A percentile compares a stretch with the other conserved stretches of the same genome.
These are phyloP conservation scores for Drosophila falleni DNA, from an alignment of 2,888 invertebrate genomes.

Conservation along the genomic window DNA sequence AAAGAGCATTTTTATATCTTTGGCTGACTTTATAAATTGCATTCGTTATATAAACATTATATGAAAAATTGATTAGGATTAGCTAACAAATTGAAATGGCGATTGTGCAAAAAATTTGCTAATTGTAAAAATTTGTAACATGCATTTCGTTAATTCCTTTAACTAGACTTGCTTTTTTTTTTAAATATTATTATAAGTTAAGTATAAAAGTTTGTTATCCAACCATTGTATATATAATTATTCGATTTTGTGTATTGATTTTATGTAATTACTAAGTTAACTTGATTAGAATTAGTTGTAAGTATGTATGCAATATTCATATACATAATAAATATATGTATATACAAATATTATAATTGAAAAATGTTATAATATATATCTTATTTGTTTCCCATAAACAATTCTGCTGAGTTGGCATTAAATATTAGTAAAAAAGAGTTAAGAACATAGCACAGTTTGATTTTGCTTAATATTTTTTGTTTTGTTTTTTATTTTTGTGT, in stretches of 20 bases:
- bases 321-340: conserved; percentile 48
- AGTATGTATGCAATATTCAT: conserved; percentile 47
- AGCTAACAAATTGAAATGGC: conserved; percentile 61
- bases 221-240: conserved; percentile 56
- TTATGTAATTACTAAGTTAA: conserved; percentile 55
- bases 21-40: conserved; percentile 54
- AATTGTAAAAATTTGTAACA: conserved; percentile 59
- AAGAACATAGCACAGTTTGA: conserved; percentile 59
- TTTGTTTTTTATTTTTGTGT: conserved; percentile 4
- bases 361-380: conserved; percentile 40
- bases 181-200: conserved; percentile 39
- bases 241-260: conserved; percentile 44
- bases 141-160: conserved; percentile 59
- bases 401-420: conserved; percentile 37
- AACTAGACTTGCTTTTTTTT: conserved; percentile 37
- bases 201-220: conserved; percentile 56
- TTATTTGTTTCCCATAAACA: conserved; percentile 48
- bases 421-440: conserved; percentile 55
- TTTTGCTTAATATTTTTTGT: conserved; percentile 12
- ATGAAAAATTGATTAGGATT: conserved; percentile 54
- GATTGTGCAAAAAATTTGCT: conserved; percentile 61
- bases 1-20: conserved; percentile 45
- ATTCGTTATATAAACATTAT: conserved; percentile 39
- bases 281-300: conserved; percentile 59
- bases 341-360: conserved; percentile 43